Conservation (phyloP, 2,888 invertebrate genomes). For the Leptopterna dolabrata region DNA sequence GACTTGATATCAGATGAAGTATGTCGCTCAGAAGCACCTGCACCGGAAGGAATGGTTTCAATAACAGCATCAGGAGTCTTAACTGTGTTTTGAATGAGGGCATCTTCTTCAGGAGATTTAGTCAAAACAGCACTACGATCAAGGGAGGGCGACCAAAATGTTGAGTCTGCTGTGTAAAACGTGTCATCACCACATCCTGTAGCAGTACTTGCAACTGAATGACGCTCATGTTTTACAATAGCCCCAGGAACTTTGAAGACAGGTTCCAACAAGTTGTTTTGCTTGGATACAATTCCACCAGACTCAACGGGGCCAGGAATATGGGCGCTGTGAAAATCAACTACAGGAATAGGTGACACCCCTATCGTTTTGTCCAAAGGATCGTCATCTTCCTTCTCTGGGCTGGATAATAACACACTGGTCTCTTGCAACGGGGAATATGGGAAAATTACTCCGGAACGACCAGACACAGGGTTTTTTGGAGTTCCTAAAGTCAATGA, state of each 20-base stretch:
- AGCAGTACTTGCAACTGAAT: neutral
- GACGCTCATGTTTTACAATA: neutral
- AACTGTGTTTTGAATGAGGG: neutral
- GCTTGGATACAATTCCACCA: too few species aligned
- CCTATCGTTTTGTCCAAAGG: neutral
- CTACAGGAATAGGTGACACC: neutral
- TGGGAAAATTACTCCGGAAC: neutral
- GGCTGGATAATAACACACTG: neutral
- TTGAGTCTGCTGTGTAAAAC: neutral
- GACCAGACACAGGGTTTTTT: neutral
- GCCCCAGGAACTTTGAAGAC: neutral
- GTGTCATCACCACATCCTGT: neutral
- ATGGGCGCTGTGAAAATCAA: too few species aligned
- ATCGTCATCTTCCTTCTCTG: neutral
- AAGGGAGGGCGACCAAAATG: neutral
- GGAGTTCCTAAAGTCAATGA: constrained; percentile 3
- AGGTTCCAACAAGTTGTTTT: neutral
- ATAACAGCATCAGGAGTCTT: too few species aligned
- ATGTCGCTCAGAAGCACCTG: too few species aligned
- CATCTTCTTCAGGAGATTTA: neutral
- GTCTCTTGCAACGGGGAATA: constrained; percentile 15
- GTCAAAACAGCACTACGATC: neutral
- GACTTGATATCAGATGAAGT: too few species aligned
- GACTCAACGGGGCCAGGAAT: too few species aligned
- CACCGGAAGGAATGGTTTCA: too few species aligned